Base-by-base conservation (phyloP, 2,113 vertebrate species). In the Tenrec ecaudatus region DNA sequence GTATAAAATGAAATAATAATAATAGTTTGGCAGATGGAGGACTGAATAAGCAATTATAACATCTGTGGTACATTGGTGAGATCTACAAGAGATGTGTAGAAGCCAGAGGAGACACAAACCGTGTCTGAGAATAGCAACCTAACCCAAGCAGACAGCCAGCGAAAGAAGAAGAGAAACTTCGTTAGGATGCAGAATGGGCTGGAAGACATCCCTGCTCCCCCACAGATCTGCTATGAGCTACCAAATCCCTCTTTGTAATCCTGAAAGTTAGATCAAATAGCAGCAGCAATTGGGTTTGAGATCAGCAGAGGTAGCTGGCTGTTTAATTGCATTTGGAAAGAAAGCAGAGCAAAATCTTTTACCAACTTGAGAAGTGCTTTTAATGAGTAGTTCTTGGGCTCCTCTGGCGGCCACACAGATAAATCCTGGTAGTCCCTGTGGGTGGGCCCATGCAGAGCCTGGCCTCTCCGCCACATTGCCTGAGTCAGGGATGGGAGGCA, bases 271-370 rank as follows among this genome's bases (percentile, higher is more conserved):
- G 88, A 85, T 76, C 75, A 66, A 96, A 94, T 23, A 78, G 76
- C 90, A 68, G 75, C 77, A 66, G 80, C 73, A 76, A 68, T 80
- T 86, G 80, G 64, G 84, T 43, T 83, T 80, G 47, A 83, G 82
- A 94, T 88, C 90, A 82, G 64, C 79, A 79, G 85, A 90, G 83
- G 88, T 83, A 75, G 53, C 40, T 82, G 91, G 76, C 71, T 14
- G 73, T 78, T 82, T 93, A 93, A 94, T 78, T 69, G 87, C 47
- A 22, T 86, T 82, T 86, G 85, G 82, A 89, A 86, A 25, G 22
- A 89, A 90, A 80, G 88, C 58, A 69, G 22, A 60, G n/a, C 29
- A 64, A 89, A 75, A 73, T 73, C 81, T 73, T 86, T 90, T 40
- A 90, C 84, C 68, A 81, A 31, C 0, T 0, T 47, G 75, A 93